Evolutionary conservation across 2,113 vertebrate species (phyloP).

Genomic region (Ornithorhynchus anatinus): DNA sequence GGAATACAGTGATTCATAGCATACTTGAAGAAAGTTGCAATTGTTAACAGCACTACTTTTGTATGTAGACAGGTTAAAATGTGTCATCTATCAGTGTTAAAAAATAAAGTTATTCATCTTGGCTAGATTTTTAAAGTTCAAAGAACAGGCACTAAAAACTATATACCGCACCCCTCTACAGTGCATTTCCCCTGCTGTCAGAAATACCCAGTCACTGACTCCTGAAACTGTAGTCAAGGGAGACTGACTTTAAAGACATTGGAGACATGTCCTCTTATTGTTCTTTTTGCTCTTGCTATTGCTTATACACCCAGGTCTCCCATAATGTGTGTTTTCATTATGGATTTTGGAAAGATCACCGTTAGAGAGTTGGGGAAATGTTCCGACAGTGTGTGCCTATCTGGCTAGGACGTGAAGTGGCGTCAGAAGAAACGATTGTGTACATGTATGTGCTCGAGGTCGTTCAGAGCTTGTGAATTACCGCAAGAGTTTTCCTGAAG

Average conservation of each 20-base stretch:
- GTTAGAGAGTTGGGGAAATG: too few species aligned
- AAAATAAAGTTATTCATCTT: slow-evolving; percentile 73
- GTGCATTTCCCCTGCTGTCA: slow-evolving; percentile 38
- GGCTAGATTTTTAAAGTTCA: slow-evolving; percentile 70
- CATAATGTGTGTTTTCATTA: not conserved
- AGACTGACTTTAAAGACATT: too few species aligned
- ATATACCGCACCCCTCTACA: slow-evolving; percentile 42
- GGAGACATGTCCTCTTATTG: too few species aligned
- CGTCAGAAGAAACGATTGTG: too few species aligned
- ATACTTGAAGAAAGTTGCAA: slow-evolving; percentile 76
- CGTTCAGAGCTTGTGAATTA: too few species aligned
- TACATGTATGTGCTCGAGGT: too few species aligned
- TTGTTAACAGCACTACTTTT: slow-evolving; percentile 76
- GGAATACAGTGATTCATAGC: slow-evolving; percentile 75
- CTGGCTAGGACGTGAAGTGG: too few species aligned
- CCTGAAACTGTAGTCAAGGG: slow-evolving; percentile 27
- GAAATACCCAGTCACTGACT: slow-evolving; percentile 26
- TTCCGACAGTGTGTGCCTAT: too few species aligned
- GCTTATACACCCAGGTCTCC: too few species aligned
- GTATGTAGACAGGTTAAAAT: slow-evolving; percentile 77
- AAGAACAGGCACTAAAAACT: slow-evolving; percentile 52
- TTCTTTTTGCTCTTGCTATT: too few species aligned
- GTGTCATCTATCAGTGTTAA: slow-evolving; percentile 71
- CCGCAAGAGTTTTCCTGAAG: too few species aligned
- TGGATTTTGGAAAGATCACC: too few species aligned